Conservation (phyloP, 2,797 vertebrate species). For the Sebastolobus altivelis region DNA sequence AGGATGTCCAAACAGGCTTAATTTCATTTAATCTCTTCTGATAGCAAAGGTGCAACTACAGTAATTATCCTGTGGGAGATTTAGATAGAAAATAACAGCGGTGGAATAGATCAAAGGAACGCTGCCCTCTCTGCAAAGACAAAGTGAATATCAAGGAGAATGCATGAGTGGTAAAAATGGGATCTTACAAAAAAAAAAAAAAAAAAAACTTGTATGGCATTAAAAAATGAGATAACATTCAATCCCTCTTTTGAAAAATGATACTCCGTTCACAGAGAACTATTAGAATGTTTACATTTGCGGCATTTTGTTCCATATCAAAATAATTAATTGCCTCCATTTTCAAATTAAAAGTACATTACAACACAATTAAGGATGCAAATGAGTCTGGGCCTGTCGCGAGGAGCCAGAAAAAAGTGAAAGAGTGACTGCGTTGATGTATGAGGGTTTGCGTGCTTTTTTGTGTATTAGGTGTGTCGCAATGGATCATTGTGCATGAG, state of each 20-base stretch:
- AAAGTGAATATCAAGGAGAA: constrained; percentile 83
- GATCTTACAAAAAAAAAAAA: constrained; percentile 51
- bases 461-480: constrained; percentile 74
- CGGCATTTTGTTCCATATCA: constrained; percentile 86
- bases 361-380: constrained; percentile 89
- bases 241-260: constrained; percentile 86
- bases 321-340: constrained; percentile 89
- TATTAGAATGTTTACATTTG: constrained; percentile 90
- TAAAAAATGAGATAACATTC: constrained; percentile 84
- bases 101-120: constrained; percentile 78
- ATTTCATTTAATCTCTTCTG: constrained; percentile 83
- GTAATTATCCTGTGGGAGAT: constrained; percentile 81
- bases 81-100: constrained; percentile 78
- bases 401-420: constrained; percentile 75
- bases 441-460: constrained; percentile 69
- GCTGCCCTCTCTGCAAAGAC: constrained; percentile 70
- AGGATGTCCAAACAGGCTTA: constrained; percentile 79
- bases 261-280: constrained; percentile 80
- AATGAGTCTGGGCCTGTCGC: constrained; percentile 84
- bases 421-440: constrained; percentile 76
- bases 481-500: constrained; percentile 67
- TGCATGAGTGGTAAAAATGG: constrained; percentile 67
- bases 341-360: constrained; percentile 91
- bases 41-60: constrained; percentile 79
- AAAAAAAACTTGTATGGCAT: constrained; percentile 50